Base-by-base conservation (phyloP, 2,888 invertebrate species). In the Platycnemis pennipes region DNA sequence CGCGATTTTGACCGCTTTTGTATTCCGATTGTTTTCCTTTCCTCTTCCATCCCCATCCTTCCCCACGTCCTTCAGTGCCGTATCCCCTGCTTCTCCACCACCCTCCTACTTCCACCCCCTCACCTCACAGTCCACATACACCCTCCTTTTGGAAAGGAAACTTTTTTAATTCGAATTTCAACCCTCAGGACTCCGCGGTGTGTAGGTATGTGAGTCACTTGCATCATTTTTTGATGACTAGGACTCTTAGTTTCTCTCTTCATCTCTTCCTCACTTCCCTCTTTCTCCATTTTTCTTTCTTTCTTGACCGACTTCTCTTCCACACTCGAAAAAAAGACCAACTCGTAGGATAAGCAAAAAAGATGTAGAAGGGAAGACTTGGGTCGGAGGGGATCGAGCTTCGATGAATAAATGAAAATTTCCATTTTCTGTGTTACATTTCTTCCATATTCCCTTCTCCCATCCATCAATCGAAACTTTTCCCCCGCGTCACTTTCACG, bases 161-260 rank as follows among this genome's bases (percentile, higher is more conserved):
- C 26, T 63, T 77, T 77, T 77, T 77, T 77, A 77, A 77, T 77
- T 77, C 77, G 77, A 37, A 77, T 37, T 77, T 77, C 77, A 22
- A 11, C 37, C 77, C 37, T 37, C 37, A 13, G 77, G 31, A 22
- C 63, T 26, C n/a, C n/a, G n/a, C n/a, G 2, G 13, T 45, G 42
- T 26, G 26, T 44, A 31, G 63, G n/a, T n/a, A 56, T 88, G 44
- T 88, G 63, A 44, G 44, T 42, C 63, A 45, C n/a, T 44, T 91
- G 44, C 63, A 91, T 91, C 45, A 91, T 91, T 91, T 91, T 91
- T 91, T 91, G 63, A 91, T 91, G 91, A 77, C 37, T 16, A 13
- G 13, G 77, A 77, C 8, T 77, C 13, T 37, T 77, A 37, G 63
- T 37, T 16, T 26, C 91, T 77, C 7, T 87, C 44, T 46, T 37